phyloP scores from a whole-genome alignment of 1,140 invertebrate genomes.

The Ctenoplectra terminalis region DNA sequence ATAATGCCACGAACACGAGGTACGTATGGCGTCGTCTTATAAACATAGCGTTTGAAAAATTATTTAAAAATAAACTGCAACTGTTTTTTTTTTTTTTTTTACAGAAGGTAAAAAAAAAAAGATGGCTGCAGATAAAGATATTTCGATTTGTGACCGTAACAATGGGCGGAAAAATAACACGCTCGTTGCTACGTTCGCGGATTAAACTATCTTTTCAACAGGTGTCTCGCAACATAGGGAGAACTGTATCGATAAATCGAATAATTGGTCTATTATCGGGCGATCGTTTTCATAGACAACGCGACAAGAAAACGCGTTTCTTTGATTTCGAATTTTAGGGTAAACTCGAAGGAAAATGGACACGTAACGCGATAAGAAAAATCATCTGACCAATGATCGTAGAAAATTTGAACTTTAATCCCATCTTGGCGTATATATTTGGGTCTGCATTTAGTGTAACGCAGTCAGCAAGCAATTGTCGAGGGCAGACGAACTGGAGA shows the following conservation, averaged over 20 bases:
- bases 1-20: background rate
- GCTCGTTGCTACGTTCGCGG: conserved; percentile 79
- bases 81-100: background rate
- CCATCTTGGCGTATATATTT: conserved; percentile 34
- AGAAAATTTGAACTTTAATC: conserved; percentile 47
- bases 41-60: too few relatives aligned
- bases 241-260: background rate
- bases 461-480: conserved; percentile 27
- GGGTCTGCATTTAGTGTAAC: background rate
- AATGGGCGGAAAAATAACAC: conserved; percentile 72
- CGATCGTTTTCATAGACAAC: background rate
- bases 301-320: background rate
- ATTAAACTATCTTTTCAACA: conserved; percentile 71
- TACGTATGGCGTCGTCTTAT: background rate
- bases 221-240: background rate
- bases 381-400: background rate
- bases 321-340: background rate
- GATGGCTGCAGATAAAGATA: conserved; percentile 4
- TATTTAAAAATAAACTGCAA: too few relatives aligned
- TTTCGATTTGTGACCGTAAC: conserved; percentile 82
- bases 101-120: background rate
- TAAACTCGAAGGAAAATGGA: background rate
- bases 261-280: background rate
- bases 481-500: background rate
- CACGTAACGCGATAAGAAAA: background rate